Base-by-base conservation (phyloP, 2,888 invertebrate genomes). In the Agonopterix heracliana region DNA sequence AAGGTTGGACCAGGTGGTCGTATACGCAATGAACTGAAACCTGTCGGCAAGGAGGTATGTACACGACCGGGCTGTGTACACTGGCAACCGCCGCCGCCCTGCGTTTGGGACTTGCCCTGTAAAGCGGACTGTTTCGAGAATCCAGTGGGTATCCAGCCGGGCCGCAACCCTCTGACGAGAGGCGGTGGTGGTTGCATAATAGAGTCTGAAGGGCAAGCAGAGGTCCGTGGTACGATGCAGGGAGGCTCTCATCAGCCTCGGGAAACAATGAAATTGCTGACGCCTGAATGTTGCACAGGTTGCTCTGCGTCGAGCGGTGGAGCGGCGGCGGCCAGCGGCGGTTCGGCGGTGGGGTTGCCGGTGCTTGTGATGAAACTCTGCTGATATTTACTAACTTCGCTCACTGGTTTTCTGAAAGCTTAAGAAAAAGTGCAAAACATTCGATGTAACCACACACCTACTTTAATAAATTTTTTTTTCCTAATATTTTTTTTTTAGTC, bases 281-380 rank as follows among this genome's bases (percentile, higher is more conserved):
- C 67, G 40, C 72, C 74, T 55, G 56, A 65, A 60, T 78, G 62
- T 76, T 81, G 70, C 64, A 62, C 80, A 85, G 86, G 86, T 84
- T 82, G 84, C 61, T 72, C 71, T 17, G 52, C 67, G 41, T 47
- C 66, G 52, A 67, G 65, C 42, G 71, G 63, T 45, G 74, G 70
- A 45, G 66, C 67, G 46, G 63, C 65, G 45, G 56, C 65, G 48
- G 52, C 65, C 48, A 64, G 63, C 53, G 72, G 73, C 45, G 74
- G 68, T 10, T 66, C 71, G 35, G 70, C 76, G 10, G 63, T 73
- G 45, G 75, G 74, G 41, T 60, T 81, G 57, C 86, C 87, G 43
- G 66, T 85, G 59, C 54, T 86, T 61, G 72, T 86, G 60, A 82
- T 86, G 86, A 85, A 87, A 68, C 76, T 86, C 44, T 83, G 83